Evolutionary conservation across 2,888 invertebrate genomes (phyloP).

Genomic region (Dryobota labecula): DNA sequence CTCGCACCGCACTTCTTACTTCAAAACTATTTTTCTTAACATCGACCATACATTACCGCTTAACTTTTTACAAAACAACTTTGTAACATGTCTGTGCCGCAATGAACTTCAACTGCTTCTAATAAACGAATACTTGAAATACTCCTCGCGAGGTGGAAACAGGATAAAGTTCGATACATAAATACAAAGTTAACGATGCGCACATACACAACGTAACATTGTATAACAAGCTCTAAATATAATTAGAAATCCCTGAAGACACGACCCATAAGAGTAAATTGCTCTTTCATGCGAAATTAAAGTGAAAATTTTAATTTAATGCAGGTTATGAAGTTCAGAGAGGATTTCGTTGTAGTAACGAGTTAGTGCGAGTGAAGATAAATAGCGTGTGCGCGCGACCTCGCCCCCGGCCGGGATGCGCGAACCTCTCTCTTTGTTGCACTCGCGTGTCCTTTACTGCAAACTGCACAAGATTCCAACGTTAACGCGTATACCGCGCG

Average conservation of each 20-base stretch:
- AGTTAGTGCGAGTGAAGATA: conserved; percentile 77
- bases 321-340: conserved; percentile 72
- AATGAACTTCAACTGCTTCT: conserved; percentile 73
- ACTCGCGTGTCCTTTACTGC: conserved; percentile 78
- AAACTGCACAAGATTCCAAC: conserved; percentile 75
- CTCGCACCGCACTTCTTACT: conserved; percentile 86
- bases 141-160: conserved; percentile 69
- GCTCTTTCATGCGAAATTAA: conserved; percentile 54
- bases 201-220: conserved; percentile 72
- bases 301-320: conserved; percentile 70
- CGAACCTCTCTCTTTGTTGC: conserved; percentile 86
- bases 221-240: conserved; percentile 48
- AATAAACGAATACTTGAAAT: conserved; percentile 40
- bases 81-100: conserved; percentile 74
- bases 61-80: conserved; percentile 70
- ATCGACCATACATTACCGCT: conserved; percentile 82
- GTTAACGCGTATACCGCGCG: conserved; percentile 68
- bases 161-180: conserved; percentile 81
- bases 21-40: conserved; percentile 84
- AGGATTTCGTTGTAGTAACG: conserved; percentile 65
- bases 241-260: conserved; percentile 57
- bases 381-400: conserved; percentile 82
- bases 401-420: conserved; percentile 83
- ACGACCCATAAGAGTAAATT: conserved; percentile 37
- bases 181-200: conserved; percentile 86